A percentile compares a stretch with the other conserved stretches of the same genome.
Conservation (phyloP, 2,113 vertebrate genomes). For the Psettodes erumei region DNA sequence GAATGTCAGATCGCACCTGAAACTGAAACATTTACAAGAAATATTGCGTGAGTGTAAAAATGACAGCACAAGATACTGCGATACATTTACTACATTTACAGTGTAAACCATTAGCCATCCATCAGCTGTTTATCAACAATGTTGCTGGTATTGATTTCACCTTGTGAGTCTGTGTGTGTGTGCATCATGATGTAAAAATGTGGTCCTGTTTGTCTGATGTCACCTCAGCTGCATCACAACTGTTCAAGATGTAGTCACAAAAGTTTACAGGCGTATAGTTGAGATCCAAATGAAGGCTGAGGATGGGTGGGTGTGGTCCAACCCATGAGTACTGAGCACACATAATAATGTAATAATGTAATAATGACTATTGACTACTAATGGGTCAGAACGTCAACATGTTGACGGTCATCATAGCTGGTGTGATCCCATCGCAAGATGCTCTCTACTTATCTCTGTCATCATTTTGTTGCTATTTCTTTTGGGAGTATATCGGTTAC, state of each 20-base stretch:
- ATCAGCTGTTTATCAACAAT: neutral
- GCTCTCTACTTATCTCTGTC: neutral
- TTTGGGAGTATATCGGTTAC: conserved; percentile 1
- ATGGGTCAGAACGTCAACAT: neutral
- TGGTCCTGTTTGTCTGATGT: neutral
- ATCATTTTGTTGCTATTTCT: neutral
- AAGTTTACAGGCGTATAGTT: neutral
- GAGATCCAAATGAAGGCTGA: neutral
- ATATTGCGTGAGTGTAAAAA: neutral
- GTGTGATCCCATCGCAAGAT: too few relatives aligned
- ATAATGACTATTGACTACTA: too few relatives aligned
- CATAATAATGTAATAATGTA: neutral
- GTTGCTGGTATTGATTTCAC: too few relatives aligned
- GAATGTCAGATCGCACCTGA: conserved; percentile 10
- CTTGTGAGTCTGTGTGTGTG: neutral
- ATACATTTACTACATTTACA: too few relatives aligned
- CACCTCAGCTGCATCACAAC: neutral
- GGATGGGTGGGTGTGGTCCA: neutral
- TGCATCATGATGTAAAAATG: neutral
- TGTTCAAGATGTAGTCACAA: neutral
- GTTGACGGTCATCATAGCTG: too few relatives aligned
- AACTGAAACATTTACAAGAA: conserved; percentile 5
- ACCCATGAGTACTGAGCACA: too few relatives aligned
- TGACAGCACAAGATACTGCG: neutral
- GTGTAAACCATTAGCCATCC: conserved; percentile 6